Base-by-base conservation (phyloP, 2,113 vertebrate species). In the Puffinus mauretanicus region DNA sequence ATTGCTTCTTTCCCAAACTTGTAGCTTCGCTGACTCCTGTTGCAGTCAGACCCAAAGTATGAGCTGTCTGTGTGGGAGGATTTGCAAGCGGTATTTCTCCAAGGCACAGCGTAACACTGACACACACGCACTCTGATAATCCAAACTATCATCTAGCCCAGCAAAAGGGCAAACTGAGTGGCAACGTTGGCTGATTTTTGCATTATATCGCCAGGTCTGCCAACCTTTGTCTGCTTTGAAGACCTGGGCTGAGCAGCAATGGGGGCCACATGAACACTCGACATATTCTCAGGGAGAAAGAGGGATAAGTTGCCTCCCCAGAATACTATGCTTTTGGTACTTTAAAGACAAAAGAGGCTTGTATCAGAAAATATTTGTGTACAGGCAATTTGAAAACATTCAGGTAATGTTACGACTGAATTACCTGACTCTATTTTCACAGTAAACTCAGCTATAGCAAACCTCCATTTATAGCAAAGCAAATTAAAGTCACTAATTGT, bases 401-500 rank as follows among this genome's bases (percentile, higher is more conserved):
- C 65, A 78, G 65, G 44, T 91, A 82, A 71, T 6, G 3, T 47
- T 92, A 82, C 3, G 1, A 79, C 57, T 55, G 57, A 84, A 82
- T 73, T 58, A 79, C n/a, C 79, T 76, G 22, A 77, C 55, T 90
- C 16, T 34, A 13, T 90, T 92, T 86, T 75, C 88, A 36, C 52
- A 69, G 57, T 71, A 85, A 79, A 86, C 7, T 94, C 61, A 75
- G 30, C 64, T 84, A 40, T 55, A 55, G 57, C 36, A 78, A 83
- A 82, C 25, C 25, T 88, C 78, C 72, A 82, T 94, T 96, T 88
- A 79, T 52, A 72, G 69, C 16, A 61, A 57, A 80, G 69, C 49
- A 86, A 96, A 95, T 94, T 80, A 86, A 94, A 97, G 57, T 84
- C 88, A 96, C 90, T 96, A 96, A 97, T 97, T 96, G 96, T 96